Evolutionary conservation across 2,888 invertebrate species (phyloP), one percentile per base, ranked within the genome.

Genomic region (Acleris literana): DNA sequence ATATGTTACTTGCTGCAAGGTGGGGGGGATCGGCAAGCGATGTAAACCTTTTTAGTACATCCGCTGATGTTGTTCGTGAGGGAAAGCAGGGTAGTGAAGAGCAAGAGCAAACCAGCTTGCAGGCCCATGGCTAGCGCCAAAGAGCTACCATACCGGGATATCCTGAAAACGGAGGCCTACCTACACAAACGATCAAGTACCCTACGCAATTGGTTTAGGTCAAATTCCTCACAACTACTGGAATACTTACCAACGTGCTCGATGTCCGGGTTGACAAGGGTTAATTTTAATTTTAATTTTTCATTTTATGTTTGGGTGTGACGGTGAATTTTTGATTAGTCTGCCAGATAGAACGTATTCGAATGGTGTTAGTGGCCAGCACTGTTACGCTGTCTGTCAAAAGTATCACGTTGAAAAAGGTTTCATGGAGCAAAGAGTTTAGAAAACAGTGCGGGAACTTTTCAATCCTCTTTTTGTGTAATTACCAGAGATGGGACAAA

Each of bases 121-220:
- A 46, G 46, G 33, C 17, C 58, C 58, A 59, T 59, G 33, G 58
- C 25, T 16, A 22, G 25, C n/a, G n/a, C 57, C 44, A 25, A 44
- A 57, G 44, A 25, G 22, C 57, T 49, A 20, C 49, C 49, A 49
- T 18, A 11, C 20, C 20, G 49, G 18, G 6, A 18, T 49, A 13
- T 17, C 46, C 57, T 57, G 57, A 46, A 57, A 57, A n/a, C 11
- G 25, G 44, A 46, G 43, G 5, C 57, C 57, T 57, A 57, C 57
- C 57, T 57, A 46, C 43, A 57, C 25, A 20, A 49, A 11, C 18
- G 11, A 49, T 18, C 49, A 18, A 20, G 18, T 11, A 49, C 46
- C 53, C 53, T 54, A 54, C 9, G 13, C n/a, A n/a, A 57, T 55
- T 52, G 63, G 69, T 57, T 63, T 58, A 44, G 69, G 69, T 69